Conservation (phyloP, 1,140 invertebrate species). For the Plectus sambesii region DNA sequence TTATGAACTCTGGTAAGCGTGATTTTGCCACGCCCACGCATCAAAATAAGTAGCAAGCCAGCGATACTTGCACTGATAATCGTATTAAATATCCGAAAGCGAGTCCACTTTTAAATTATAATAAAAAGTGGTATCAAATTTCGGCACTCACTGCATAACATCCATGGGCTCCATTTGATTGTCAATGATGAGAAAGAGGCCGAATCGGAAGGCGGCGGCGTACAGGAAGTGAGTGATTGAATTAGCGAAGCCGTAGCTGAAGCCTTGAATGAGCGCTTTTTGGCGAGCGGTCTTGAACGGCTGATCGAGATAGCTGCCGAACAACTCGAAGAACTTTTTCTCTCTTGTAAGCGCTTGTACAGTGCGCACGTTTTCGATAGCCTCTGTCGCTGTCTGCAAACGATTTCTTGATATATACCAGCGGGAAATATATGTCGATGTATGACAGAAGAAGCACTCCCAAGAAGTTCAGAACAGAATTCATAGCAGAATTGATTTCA, state of each 20-base stretch:
- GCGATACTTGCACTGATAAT: too few relatives aligned
- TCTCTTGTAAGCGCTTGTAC: slow-evolving; percentile 34
- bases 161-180: slow-evolving; percentile 29
- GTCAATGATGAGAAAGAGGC: slow-evolving; percentile 24
- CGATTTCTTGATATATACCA: slow-evolving; percentile 28
- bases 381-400: slow-evolving; percentile 32
- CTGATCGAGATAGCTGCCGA: slow-evolving; percentile 20
- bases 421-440: too few relatives aligned
- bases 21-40: too few relatives aligned
- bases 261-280: slow-evolving; percentile 25
- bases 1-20: too few relatives aligned
- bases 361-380: slow-evolving; percentile 36
- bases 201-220: slow-evolving; percentile 35
- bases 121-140: background rate
- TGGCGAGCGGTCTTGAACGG: slow-evolving; percentile 15
- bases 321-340: slow-evolving; percentile 20
- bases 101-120: too few relatives aligned
- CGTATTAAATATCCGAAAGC: too few relatives aligned
- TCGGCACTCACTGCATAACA: slow-evolving; percentile 34
- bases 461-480: too few relatives aligned
- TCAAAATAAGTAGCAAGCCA: too few relatives aligned
- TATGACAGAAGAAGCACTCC: too few relatives aligned
- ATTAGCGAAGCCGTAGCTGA: slow-evolving; percentile 26
- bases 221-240: slow-evolving; percentile 36
- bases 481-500: too few relatives aligned